These are phyloP conservation scores for Monopis laevigella DNA, from an alignment of 2,888 invertebrate genomes.

Conservation along the genomic window DNA sequence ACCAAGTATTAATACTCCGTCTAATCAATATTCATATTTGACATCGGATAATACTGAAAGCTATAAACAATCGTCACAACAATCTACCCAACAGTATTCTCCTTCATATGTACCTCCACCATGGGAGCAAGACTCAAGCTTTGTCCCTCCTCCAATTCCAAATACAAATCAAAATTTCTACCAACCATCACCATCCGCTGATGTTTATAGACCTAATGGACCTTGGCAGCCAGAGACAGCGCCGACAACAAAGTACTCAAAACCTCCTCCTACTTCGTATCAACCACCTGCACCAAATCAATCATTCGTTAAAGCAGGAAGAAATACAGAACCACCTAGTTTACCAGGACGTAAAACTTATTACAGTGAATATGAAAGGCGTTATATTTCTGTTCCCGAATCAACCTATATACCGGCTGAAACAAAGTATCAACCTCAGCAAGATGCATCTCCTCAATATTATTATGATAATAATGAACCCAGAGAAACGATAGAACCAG, in stretches of 20 bases:
- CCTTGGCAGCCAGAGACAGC: slow-evolving; percentile 17
- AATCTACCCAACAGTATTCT: slow-evolving; percentile 40
- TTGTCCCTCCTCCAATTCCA: slow-evolving; percentile 33
- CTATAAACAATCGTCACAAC: slow-evolving; percentile 40
- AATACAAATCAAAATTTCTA: slow-evolving; percentile 37
- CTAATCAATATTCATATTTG: slow-evolving; percentile 37
- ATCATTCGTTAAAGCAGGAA: slow-evolving; percentile 48
- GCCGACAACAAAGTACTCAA: slow-evolving; percentile 29
- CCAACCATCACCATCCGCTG: slow-evolving; percentile 30
- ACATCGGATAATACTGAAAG: slow-evolving; percentile 35
- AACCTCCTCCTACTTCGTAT: slow-evolving; percentile 45
- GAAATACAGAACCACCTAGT: slow-evolving; percentile 32
- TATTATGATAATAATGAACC: slow-evolving; percentile 56
- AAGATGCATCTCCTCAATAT: slow-evolving; percentile 54
- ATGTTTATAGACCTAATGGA: slow-evolving; percentile 22
- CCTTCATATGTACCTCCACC: slow-evolving; percentile 57
- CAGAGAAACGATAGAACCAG: slow-evolving; percentile 43
- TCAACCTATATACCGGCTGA: slow-evolving; percentile 52
- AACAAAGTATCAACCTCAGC: slow-evolving; percentile 49
- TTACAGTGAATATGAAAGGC: slow-evolving; percentile 58
- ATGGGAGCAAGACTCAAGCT: slow-evolving; percentile 54
- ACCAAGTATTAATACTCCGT: slow-evolving; percentile 25
- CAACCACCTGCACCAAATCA: slow-evolving; percentile 59
- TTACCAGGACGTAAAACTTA: slow-evolving; percentile 53
- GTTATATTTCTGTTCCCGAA: slow-evolving; percentile 57